phyloP scores from a whole-genome alignment of 1,140 invertebrate genomes.

The Ceratosolen fusciceps region DNA sequence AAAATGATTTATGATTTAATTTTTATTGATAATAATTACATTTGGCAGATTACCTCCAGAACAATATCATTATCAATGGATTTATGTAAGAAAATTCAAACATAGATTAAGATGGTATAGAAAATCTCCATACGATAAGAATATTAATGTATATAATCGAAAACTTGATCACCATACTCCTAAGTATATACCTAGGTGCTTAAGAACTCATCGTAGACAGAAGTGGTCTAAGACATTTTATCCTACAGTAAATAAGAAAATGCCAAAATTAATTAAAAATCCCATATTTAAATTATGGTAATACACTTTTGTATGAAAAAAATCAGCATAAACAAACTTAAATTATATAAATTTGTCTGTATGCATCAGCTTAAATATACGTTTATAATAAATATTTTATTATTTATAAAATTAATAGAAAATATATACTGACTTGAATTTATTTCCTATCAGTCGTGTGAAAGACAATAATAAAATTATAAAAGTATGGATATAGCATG shows the following conservation, averaged over 20 bases:
- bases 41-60: constrained; percentile 74
- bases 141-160: constrained; percentile 73
- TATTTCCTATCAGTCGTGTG: not conserved
- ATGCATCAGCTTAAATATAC: not conserved
- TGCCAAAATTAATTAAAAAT: not conserved
- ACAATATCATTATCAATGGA: constrained; percentile 82
- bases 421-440: not conserved
- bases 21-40: constrained; percentile 9
- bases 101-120: constrained; percentile 78
- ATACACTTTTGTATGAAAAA: not conserved
- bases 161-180: constrained; percentile 77
- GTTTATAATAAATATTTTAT: not conserved
- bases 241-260: constrained; percentile 59
- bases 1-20: not conserved
- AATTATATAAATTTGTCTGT: not conserved
- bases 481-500: no score
- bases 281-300: not conserved
- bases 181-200: constrained; percentile 77
- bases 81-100: constrained; percentile 81
- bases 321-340: not conserved
- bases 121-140: constrained; percentile 77
- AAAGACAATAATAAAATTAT: not conserved
- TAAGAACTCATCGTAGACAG: constrained; percentile 70
- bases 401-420: constrained; percentile 4
- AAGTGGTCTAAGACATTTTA: constrained; percentile 77